Evolutionary conservation across 1,140 invertebrate genomes (phyloP).

Genomic region (Microplitis mediator): DNA sequence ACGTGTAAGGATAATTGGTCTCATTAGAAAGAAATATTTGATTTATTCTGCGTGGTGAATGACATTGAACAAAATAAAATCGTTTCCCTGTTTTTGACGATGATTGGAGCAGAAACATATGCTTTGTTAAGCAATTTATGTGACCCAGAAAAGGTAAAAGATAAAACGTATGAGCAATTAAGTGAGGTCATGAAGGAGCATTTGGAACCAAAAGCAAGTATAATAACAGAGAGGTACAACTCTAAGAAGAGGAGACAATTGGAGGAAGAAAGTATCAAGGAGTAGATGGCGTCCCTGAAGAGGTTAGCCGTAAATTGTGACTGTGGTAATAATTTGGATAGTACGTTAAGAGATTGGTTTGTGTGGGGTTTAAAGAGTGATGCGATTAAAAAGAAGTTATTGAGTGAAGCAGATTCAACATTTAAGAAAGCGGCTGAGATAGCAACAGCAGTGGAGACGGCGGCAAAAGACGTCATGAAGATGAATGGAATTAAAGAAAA

Average conservation of each 20-base stretch:
- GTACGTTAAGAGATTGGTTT: slow-evolving; percentile 42
- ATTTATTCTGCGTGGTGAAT: too few relatives aligned
- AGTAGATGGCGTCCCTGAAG: slow-evolving; percentile 33
- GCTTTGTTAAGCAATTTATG: too few relatives aligned
- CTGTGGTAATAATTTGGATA: slow-evolving; percentile 40
- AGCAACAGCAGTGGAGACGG: slow-evolving; percentile 32
- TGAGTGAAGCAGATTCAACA: slow-evolving; percentile 35
- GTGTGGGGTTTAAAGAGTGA: slow-evolving; percentile 42
- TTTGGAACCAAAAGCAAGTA: neutral
- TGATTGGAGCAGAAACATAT: too few relatives aligned
- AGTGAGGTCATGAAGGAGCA: too few relatives aligned
- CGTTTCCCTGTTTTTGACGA: too few relatives aligned
- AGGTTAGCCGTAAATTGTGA: slow-evolving; percentile 38
- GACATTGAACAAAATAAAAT: too few relatives aligned
- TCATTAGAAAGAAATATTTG: too few relatives aligned
- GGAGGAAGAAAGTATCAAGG: slow-evolving; percentile 21
- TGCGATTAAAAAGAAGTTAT: slow-evolving; percentile 32
- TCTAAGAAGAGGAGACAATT: slow-evolving; percentile 22
- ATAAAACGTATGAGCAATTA: too few relatives aligned
- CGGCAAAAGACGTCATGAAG: slow-evolving; percentile 23
- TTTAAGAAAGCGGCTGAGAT: slow-evolving; percentile 39
- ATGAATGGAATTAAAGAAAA: slow-evolving; percentile 10
- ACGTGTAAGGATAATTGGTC: too few relatives aligned
- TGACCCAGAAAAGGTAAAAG: too few relatives aligned
- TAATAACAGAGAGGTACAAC: slow-evolving; percentile 22